A percentile compares a stretch with the other conserved stretches of the same genome.
phyloP scores from a whole-genome alignment of 2,797 vertebrate species.

The Pristis pectinata region DNA sequence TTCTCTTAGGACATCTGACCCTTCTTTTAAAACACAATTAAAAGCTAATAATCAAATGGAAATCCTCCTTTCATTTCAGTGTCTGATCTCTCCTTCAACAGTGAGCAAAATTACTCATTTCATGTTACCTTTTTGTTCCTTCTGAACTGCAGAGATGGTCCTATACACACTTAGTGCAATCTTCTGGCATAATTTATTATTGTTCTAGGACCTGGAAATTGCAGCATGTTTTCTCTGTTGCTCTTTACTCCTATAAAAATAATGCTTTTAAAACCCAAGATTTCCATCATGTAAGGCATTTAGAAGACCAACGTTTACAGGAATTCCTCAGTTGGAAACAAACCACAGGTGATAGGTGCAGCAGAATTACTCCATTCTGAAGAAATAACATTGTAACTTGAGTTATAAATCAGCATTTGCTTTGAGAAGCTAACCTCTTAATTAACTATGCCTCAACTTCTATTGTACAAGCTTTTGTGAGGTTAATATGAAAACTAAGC shows the following conservation, averaged over 20 bases:
- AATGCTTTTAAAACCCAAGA: not conserved
- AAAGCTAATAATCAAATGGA: not conserved
- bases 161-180: not conserved
- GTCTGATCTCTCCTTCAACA: not conserved
- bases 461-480: not conserved
- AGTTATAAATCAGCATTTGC: not conserved
- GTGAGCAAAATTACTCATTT: not conserved
- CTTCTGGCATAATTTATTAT: not conserved
- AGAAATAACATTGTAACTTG: not conserved
- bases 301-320: not conserved
- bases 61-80: not conserved
- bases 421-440: not conserved
- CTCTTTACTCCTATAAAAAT: not conserved
- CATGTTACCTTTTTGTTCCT: not conserved
- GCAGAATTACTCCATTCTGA: not conserved
- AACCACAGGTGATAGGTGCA: not conserved
- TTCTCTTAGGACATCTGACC: not conserved
- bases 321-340: not conserved
- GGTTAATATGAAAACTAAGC: not conserved
- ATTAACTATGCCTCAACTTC: not conserved
- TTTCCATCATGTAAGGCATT: not conserved
- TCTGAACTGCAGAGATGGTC: not conserved
- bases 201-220: not conserved
- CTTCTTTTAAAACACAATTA: not conserved
- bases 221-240: not conserved